Evolutionary conservation across 2,797 vertebrate species (phyloP).

Genomic region (Enteromius mattozi): DNA sequence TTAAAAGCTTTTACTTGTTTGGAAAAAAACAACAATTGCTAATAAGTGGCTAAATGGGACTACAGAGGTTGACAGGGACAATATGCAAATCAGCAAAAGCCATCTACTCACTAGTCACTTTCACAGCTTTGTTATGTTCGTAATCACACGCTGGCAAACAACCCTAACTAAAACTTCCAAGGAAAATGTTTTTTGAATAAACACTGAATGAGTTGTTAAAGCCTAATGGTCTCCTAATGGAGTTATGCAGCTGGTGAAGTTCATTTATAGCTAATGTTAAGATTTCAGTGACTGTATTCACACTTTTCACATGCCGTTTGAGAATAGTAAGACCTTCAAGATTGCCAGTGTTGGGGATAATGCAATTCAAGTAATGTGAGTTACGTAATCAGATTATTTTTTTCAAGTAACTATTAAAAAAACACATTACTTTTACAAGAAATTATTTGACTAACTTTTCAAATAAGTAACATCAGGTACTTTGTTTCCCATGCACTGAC

Average conservation of each 20-base stretch:
- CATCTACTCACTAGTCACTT: background rate
- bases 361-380: too few species aligned
- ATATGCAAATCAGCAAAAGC: background rate
- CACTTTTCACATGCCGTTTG: too few species aligned
- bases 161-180: background rate
- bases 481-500: too few species aligned
- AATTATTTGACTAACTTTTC: background rate
- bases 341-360: too few species aligned
- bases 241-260: background rate
- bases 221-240: background rate
- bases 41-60: background rate
- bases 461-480: background rate
- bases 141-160: background rate
- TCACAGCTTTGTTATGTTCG: background rate
- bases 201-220: background rate
- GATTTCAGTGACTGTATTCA: background rate
- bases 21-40: background rate
- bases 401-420: too few species aligned
- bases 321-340: too few species aligned
- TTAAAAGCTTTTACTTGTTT: background rate
- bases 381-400: too few species aligned
- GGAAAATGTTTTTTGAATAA: background rate
- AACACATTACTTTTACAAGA: too few species aligned
- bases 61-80: background rate
- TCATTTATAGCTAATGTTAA: background rate